These are phyloP conservation scores for Drosophila fuyamai DNA, from an alignment of 1,140 invertebrate genomes.

Conservation along the genomic window DNA sequence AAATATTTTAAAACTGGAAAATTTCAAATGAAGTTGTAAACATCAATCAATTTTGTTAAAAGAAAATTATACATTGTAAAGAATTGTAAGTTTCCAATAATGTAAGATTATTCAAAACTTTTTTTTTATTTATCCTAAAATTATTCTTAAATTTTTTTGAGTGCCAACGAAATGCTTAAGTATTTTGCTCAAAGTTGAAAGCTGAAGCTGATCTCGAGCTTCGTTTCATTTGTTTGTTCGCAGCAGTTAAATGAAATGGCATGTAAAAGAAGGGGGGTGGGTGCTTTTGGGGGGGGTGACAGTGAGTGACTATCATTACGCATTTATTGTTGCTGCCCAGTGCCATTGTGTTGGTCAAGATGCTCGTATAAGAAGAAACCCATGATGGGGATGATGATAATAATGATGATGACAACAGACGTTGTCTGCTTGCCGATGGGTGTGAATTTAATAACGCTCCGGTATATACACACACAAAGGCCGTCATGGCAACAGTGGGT, in stretches of 20 bases:
- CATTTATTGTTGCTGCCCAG: slow-evolving; percentile 66
- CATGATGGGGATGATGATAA: slow-evolving; percentile 20
- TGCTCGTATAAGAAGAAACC: slow-evolving; percentile 31
- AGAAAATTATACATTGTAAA: too few relatives aligned
- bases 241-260: slow-evolving; percentile 82
- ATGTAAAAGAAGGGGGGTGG: slow-evolving; percentile 36
- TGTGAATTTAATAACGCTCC: slow-evolving; percentile 80
- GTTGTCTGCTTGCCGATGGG: slow-evolving; percentile 53
- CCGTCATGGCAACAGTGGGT: slow-evolving; percentile 71
- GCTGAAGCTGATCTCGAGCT: slow-evolving; percentile 40
- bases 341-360: slow-evolving; percentile 64
- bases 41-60: too few relatives aligned
- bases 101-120: too few relatives aligned
- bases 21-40: too few relatives aligned
- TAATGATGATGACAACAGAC: slow-evolving; percentile 40
- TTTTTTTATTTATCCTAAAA: too few relatives aligned
- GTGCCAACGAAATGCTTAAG: slow-evolving; percentile 12
- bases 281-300: slow-evolving; percentile 36
- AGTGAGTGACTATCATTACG: slow-evolving; percentile 78
- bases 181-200: slow-evolving; percentile 29
- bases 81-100: too few relatives aligned
- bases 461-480: slow-evolving; percentile 49
- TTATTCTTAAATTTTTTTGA: slow-evolving; percentile 7
- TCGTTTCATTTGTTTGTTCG: slow-evolving; percentile 74
- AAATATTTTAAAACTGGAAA: too few relatives aligned